phyloP scores from a whole-genome alignment of 2,888 invertebrate genomes.

The Epistrophe eligans region DNA sequence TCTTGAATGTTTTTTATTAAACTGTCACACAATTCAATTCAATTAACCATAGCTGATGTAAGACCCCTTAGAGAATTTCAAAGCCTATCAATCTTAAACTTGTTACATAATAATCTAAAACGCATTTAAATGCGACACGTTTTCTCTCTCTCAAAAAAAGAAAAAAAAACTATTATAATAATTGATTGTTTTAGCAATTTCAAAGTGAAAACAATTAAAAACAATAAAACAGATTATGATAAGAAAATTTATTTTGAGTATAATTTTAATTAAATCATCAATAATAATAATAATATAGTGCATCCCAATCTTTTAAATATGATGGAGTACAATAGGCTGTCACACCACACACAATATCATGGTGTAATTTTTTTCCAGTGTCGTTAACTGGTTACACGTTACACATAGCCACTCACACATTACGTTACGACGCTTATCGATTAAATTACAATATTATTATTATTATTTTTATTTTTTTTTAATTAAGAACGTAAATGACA shows the following conservation, averaged over 20 bases:
- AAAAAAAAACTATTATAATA: constrained; percentile 11
- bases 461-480: neutral
- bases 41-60: constrained; percentile 40
- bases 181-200: constrained; percentile 12
- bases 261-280: constrained; percentile 32
- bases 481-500: constrained; percentile 45
- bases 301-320: constrained; percentile 17
- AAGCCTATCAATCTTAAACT: constrained; percentile 16
- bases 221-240: constrained; percentile 32
- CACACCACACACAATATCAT: neutral
- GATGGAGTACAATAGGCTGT: constrained; percentile 12
- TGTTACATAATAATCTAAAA: constrained; percentile 28
- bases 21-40: constrained; percentile 8
- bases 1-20: too few species aligned
- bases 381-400: constrained; percentile 18
- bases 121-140: constrained; percentile 44
- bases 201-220: constrained; percentile 26
- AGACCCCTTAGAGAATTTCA: constrained; percentile 33
- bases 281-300: constrained; percentile 14
- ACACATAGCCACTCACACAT: neutral
- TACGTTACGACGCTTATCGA: constrained; percentile 32
- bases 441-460: constrained; percentile 50
- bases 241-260: constrained; percentile 35
- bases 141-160: neutral
- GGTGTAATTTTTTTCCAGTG: constrained; percentile 18